Conservation (phyloP, 2,797 vertebrate genomes). For the Alectoris magna region DNA sequence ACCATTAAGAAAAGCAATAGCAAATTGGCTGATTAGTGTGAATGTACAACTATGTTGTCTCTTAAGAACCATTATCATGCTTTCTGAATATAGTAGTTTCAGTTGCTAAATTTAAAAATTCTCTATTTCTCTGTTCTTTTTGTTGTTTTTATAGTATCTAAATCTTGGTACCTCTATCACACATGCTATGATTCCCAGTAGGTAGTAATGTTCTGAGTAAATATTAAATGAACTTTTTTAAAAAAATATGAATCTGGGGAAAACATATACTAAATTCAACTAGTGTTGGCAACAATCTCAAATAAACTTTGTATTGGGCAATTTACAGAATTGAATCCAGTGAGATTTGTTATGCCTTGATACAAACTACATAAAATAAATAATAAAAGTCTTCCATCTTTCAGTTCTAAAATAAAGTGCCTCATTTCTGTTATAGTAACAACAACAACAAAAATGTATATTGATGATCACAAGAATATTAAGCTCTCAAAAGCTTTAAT, state of each 20-base stretch:
- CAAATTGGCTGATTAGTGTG: slow-evolving; percentile 70
- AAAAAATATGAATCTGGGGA: slow-evolving; percentile 61
- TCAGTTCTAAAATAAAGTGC: slow-evolving; percentile 37
- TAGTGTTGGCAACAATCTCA: slow-evolving; percentile 63
- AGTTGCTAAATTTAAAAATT: slow-evolving; percentile 60
- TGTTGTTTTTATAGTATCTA: slow-evolving; percentile 40
- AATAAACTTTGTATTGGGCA: slow-evolving; percentile 67
- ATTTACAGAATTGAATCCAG: slow-evolving; percentile 66
- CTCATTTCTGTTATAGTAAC: background rate
- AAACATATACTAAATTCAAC: slow-evolving; percentile 48
- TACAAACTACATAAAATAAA: slow-evolving; percentile 69
- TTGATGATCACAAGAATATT: slow-evolving; percentile 45
- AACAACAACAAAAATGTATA: background rate
- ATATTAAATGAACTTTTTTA: slow-evolving; percentile 66
- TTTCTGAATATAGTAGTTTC: slow-evolving; percentile 65
- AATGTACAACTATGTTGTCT: slow-evolving; percentile 48
- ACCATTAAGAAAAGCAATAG: slow-evolving; percentile 54
- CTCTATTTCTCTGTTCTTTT: background rate
- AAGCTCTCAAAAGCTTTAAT: background rate
- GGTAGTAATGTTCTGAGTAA: slow-evolving; percentile 67
- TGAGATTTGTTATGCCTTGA: slow-evolving; percentile 68
- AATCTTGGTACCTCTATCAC: slow-evolving; percentile 64
- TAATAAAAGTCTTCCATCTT: slow-evolving; percentile 68
- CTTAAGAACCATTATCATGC: slow-evolving; percentile 56
- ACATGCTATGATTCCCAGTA: slow-evolving; percentile 59